A percentile compares a stretch with the other conserved stretches of the same genome.
phyloP scores from a whole-genome alignment of 2,113 vertebrate genomes.

The Lathamus discolor region DNA sequence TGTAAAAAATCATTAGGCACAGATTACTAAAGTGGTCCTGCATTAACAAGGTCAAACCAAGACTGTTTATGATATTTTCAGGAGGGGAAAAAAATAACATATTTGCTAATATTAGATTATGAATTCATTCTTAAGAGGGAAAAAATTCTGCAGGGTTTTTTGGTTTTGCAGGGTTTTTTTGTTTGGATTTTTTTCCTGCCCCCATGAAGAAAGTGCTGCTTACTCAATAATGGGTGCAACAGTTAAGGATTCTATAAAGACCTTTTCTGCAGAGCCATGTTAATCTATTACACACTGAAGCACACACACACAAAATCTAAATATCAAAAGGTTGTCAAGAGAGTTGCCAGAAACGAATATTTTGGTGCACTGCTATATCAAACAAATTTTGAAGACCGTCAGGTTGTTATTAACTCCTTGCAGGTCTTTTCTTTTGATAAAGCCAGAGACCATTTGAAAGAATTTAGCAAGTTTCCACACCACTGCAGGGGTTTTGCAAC shows the following conservation, averaged over 20 bases:
- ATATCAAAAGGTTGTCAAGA: constrained; percentile 24
- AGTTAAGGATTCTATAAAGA: constrained; percentile 48
- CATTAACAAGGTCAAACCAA: constrained; percentile 83
- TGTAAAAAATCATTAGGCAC: constrained; percentile 90
- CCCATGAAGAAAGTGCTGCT: constrained; percentile 3
- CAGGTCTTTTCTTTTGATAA: background rate
- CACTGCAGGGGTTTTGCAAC: background rate
- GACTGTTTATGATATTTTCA: constrained; percentile 75
- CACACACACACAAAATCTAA: constrained; percentile 21
- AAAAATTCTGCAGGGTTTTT: background rate
- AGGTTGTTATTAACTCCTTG: background rate
- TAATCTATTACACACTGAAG: constrained; percentile 58
- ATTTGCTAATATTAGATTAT: constrained; percentile 71
- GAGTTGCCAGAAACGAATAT: constrained; percentile 5
- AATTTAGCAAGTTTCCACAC: background rate
- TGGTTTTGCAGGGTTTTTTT: background rate
- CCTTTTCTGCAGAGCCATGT: constrained; percentile 36
- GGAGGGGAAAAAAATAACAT: background rate
- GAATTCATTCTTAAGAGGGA: constrained; percentile 25
- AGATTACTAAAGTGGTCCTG: constrained; percentile 84
- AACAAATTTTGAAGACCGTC: constrained; percentile 22
- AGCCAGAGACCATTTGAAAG: background rate
- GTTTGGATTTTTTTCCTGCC: background rate
- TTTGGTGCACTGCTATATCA: constrained; percentile 14
- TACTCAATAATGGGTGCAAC: constrained; percentile 37